Evolutionary conservation across 1,140 invertebrate genomes (phyloP), one percentile per base, ranked within the genome.

Genomic region (Nixonia krombeini): DNA sequence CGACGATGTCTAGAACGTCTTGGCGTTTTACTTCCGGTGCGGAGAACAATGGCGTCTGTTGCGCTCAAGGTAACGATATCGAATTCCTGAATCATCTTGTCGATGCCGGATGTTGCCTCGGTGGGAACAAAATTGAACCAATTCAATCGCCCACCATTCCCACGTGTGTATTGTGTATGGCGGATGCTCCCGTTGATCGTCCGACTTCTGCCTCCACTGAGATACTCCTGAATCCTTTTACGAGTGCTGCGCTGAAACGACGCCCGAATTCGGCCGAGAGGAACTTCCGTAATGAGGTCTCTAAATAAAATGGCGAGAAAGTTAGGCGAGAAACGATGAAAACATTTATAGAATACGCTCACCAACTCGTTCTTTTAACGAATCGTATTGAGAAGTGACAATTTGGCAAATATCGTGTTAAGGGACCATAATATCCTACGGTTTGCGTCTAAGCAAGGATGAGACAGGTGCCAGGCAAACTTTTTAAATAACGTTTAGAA

Each of bases 71-170:
- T 66, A 70, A 70, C 68, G 58, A 59, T 71, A 71, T 66, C 68
- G 50, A 71, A 71, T 66, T 63, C 58, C 31, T 49, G 50, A 66
- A 71, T 66, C 68, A 71, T 70, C 58, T 70, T 70, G 57, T 61
- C 59, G 61, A 53, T 59, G 40, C 68, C 68, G 68, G 68, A 70
- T 70, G 68, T 70, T 70, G 52, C 68, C 49, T 41, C 28, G 62
- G 58, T 44, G 58, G 62, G 21, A 66, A 66, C 57, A 49, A 66
- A 66, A 70, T 70, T 70, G 68, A 66, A 66, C 68, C 62, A 66
- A 70, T 70, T 51, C 62, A 55, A 50, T 59, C 42, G 57, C 61
- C 53, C 55, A 28, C 31, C 47, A 21, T 38, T 63, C 38, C 61
- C 57, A 63, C 50, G 50, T 57, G 62, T 55, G 53, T 50, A 57